Percentiles rank a stretch among this genome's conserved stretches.
These are phyloP conservation scores for Cololabis saira DNA, from an alignment of 2,113 vertebrate genomes.

Conservation along the genomic window DNA sequence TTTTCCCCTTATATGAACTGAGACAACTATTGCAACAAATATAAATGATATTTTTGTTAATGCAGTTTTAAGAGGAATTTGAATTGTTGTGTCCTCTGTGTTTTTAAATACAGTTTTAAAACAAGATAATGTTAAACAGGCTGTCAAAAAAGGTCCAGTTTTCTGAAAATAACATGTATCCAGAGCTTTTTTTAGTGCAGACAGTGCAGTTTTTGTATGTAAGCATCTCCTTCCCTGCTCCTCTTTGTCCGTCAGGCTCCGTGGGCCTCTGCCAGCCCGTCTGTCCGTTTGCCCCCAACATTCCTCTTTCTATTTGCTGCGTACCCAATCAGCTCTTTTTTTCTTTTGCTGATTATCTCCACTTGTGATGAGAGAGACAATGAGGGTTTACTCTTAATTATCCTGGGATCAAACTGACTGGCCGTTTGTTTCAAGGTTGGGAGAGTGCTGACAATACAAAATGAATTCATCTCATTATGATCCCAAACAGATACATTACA, in stretches of 20 bases:
- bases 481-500: too few relatives aligned
- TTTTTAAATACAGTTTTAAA: background rate
- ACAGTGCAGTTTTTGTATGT: background rate
- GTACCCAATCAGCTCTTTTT: slow-evolving; percentile 12
- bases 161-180: background rate
- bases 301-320: slow-evolving; percentile 31
- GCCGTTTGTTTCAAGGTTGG: slow-evolving; percentile 21
- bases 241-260: slow-evolving; percentile 8
- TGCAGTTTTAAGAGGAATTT: background rate
- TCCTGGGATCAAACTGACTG: slow-evolving; percentile 38
- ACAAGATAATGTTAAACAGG: background rate
- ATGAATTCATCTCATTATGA: background rate
- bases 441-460: background rate
- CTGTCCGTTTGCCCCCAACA: slow-evolving; percentile 21
- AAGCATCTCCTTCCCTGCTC: slow-evolving; percentile 6
- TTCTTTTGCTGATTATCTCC: slow-evolving; percentile 43
- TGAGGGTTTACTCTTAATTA: slow-evolving; percentile 49
- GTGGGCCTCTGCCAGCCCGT: background rate
- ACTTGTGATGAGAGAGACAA: slow-evolving; percentile 51
- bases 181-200: background rate
- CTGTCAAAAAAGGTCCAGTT: background rate
- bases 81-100: background rate
- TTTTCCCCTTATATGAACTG: too few relatives aligned
- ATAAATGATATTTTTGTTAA: too few relatives aligned
- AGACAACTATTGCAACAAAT: too few relatives aligned